A percentile compares a stretch with the other conserved stretches of the same genome.
Evolutionary conservation across 2,113 vertebrate species (phyloP).

Genomic region (Haliaeetus leucogaster): DNA sequence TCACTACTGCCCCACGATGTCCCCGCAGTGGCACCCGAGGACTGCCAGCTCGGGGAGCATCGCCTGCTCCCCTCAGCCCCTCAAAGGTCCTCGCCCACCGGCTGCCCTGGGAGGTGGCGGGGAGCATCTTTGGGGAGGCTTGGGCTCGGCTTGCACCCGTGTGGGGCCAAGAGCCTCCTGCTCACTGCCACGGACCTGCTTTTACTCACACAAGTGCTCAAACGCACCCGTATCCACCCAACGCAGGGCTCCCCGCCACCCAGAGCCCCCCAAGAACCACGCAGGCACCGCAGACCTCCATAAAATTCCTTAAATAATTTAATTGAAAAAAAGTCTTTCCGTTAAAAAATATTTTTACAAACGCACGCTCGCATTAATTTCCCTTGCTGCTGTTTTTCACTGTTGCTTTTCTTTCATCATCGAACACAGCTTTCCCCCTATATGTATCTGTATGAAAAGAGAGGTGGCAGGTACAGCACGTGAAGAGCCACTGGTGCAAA

Average conservation of each 20-base stretch:
- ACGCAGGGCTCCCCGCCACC: not conserved
- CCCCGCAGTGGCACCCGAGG: accelerated
- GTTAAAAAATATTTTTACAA: constrained; percentile 93
- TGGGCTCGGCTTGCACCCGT: not conserved
- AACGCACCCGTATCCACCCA: not conserved
- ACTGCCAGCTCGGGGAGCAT: not conserved
- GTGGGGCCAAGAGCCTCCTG: not conserved
- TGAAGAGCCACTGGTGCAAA: not conserved
- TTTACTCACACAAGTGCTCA: not conserved
- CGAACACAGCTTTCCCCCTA: constrained; percentile 67
- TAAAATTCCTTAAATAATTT: constrained; percentile 91
- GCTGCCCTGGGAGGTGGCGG: not conserved
- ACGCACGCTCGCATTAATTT: constrained; percentile 74
- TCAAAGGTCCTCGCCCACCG: not conserved
- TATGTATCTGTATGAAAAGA: constrained; percentile 1
- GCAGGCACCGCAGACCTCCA: not conserved
- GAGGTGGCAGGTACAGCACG: not conserved
- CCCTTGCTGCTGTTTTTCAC: constrained; percentile 17
- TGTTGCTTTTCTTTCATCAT: constrained; percentile 50
- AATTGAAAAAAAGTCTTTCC: constrained; percentile 84
- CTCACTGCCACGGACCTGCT: not conserved
- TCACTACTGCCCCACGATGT: not conserved
- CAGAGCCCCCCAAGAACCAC: constrained; percentile 8
- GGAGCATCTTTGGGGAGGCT: not conserved
- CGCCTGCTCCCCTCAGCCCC: too few relatives aligned